These are phyloP conservation scores for Cotesia chilonis DNA, from an alignment of 1,140 invertebrate genomes.

Conservation along the genomic window DNA sequence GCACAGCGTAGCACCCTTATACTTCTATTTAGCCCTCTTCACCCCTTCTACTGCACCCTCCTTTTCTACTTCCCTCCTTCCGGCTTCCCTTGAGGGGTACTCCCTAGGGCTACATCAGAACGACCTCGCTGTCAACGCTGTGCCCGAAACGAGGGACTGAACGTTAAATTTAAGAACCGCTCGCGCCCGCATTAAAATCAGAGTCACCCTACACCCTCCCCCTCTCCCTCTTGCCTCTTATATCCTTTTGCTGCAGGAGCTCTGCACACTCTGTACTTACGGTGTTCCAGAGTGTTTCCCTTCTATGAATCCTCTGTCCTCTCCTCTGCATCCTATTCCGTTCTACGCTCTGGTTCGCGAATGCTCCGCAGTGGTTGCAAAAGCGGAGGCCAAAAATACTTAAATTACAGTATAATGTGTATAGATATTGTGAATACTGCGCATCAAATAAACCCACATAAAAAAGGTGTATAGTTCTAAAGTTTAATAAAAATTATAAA, in stretches of 20 bases:
- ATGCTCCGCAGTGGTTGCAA: no score
- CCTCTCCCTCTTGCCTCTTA: no score
- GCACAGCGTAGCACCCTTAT: slow-evolving; percentile 48
- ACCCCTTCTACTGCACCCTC: slow-evolving; percentile 9
- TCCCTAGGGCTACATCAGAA: slow-evolving; percentile 7
- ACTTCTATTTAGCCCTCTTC: slow-evolving; percentile 42
- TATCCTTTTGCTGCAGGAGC: background rate
- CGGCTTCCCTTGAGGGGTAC: background rate
- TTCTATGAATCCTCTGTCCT: background rate
- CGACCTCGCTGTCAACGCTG: slow-evolving; percentile 17
- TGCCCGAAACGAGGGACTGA: slow-evolving; percentile 19
- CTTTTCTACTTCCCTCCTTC: background rate
- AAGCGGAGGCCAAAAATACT: no score
- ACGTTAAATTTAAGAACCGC: slow-evolving; percentile 29
- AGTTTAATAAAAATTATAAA: no score
- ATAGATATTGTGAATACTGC: background rate
- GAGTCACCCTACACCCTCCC: background rate
- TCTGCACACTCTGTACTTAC: background rate
- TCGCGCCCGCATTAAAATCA: slow-evolving; percentile 29
- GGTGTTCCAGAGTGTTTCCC: background rate
- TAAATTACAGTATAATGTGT: slow-evolving; percentile 2
- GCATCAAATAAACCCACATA: no score
- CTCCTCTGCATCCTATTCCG: background rate
- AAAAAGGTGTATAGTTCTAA: no score
- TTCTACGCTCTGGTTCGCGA: no score